Evolutionary conservation across 2,888 invertebrate genomes (phyloP).

Genomic region (Mechanitis messenoides): DNA sequence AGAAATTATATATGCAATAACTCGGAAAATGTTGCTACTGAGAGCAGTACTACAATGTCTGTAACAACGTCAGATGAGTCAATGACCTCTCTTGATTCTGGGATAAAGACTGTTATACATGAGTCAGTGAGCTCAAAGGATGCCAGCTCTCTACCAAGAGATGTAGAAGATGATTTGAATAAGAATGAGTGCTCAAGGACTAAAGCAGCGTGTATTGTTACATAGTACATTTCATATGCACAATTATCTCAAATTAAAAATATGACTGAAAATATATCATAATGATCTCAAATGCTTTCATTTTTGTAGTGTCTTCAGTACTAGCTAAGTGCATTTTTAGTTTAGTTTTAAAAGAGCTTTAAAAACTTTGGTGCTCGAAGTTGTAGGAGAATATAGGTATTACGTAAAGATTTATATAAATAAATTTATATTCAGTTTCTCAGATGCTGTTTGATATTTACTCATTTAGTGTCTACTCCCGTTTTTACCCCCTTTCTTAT

Average conservation of each 20-base stretch:
- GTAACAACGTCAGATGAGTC: constrained; percentile 24
- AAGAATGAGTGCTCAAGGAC: constrained; percentile 15
- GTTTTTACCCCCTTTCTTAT: too few species aligned
- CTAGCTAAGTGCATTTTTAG: too few species aligned
- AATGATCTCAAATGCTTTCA: constrained; percentile 3
- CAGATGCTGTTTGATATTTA: too few species aligned
- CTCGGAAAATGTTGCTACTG: constrained; percentile 11
- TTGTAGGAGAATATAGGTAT: too few species aligned
- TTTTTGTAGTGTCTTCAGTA: not conserved
- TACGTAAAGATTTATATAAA: too few species aligned
- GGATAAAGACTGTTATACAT: constrained; percentile 38
- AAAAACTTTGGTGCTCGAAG: too few species aligned
- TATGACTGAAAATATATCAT: not conserved
- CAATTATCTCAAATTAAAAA: not conserved
- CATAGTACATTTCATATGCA: constrained; percentile 10
- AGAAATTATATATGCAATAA: not conserved
- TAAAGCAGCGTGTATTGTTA: constrained; percentile 26
- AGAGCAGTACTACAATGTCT: constrained; percentile 4
- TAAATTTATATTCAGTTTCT: too few species aligned
- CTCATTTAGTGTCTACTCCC: too few species aligned
- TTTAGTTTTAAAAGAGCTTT: too few species aligned
- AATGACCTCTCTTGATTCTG: constrained; percentile 34
- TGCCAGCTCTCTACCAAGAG: constrained; percentile 13
- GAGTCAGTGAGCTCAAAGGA: constrained; percentile 29
- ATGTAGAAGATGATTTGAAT: constrained; percentile 13